Conservation (phyloP, 53 echinoderm and acorn worm species). For the Echinometra lucunter region DNA sequence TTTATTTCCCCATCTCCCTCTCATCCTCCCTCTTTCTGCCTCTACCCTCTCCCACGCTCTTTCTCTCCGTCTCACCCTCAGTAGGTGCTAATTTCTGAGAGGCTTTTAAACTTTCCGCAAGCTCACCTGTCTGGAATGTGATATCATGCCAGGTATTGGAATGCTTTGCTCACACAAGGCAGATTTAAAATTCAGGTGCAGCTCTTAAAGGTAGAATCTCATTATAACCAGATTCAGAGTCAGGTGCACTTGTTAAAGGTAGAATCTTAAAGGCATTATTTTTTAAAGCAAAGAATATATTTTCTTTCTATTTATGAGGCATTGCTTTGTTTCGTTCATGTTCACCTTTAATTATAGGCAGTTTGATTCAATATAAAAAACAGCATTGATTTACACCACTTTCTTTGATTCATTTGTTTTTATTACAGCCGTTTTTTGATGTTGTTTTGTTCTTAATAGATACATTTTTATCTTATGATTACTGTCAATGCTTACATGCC, state of each 20-base stretch:
- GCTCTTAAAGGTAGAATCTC: slow-evolving; percentile 4
- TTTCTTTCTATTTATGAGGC: background rate
- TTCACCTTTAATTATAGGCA: background rate
- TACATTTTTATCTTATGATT: too few relatives aligned
- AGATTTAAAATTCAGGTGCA: slow-evolving; percentile 35
- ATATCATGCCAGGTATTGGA: slow-evolving; percentile 26
- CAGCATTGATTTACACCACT: background rate
- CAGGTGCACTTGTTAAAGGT: background rate
- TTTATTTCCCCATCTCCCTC: too few relatives aligned
- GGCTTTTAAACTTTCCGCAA: slow-evolving; percentile 28
- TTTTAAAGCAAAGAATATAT: too few relatives aligned
- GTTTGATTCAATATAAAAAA: background rate
- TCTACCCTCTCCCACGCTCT: background rate
- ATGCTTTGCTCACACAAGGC: slow-evolving; percentile 28
- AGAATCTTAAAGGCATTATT: background rate
- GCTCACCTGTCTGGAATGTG: slow-evolving; percentile 58
- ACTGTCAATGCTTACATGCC: background rate
- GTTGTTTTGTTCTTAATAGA: too few relatives aligned
- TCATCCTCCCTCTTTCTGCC: too few relatives aligned
- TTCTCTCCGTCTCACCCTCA: background rate
- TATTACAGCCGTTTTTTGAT: background rate
- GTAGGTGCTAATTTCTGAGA: slow-evolving; percentile 50
- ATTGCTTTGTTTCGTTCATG: background rate
- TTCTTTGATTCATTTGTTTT: background rate
- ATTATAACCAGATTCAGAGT: background rate